Conservation (phyloP, 2,888 invertebrate species). For the Pseudococcus longispinus region DNA sequence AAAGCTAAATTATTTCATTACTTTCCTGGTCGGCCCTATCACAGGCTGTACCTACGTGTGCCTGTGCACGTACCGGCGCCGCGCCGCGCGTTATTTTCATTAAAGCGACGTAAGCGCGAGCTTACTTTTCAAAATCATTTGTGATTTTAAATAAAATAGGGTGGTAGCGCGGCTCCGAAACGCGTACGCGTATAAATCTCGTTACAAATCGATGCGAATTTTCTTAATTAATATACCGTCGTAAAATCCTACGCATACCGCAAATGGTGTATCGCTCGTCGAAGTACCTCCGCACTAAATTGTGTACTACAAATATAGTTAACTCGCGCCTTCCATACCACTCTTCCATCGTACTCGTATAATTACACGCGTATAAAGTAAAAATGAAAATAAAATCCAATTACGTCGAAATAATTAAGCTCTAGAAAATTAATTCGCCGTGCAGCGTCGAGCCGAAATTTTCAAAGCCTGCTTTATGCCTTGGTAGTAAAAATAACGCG, state of each 20-base stretch:
- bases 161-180: neutral
- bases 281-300: neutral
- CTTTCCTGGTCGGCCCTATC: conserved; percentile 9
- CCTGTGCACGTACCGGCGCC: neutral
- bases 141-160: conserved; percentile 5
- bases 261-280: neutral
- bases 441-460: neutral
- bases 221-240: conserved; percentile 22
- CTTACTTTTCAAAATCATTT: conserved; percentile 14
- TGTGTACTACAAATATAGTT: neutral
- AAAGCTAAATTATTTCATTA: conserved; percentile 37
- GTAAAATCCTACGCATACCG: neutral
- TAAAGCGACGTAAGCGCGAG: neutral
- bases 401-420: conserved; percentile 5
- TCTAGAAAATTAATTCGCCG: neutral
- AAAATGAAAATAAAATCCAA: conserved; percentile 13
- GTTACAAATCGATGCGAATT: conserved; percentile 10
- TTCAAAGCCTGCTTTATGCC: neutral
- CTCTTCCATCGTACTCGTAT: neutral
- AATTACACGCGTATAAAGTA: neutral
- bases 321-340: too few relatives aligned
- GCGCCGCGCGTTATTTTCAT: neutral
- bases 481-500: too few relatives aligned
- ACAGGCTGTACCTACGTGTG: too few relatives aligned
- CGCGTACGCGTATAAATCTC: neutral